Base-by-base conservation (phyloP, 2,888 invertebrate genomes). In the Pyrrhia umbra region DNA sequence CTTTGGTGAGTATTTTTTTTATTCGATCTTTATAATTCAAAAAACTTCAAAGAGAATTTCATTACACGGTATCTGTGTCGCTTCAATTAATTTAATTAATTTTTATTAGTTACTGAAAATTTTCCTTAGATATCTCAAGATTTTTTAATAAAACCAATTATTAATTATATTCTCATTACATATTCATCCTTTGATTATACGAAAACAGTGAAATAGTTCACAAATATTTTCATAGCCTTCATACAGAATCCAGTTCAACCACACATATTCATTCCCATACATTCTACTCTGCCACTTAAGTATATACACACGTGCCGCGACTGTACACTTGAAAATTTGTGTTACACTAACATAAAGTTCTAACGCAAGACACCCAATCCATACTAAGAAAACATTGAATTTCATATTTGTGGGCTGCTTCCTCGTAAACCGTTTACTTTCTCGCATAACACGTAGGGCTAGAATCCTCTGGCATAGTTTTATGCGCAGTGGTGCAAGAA, bases 1-100 rank as follows among this genome's bases (percentile, higher is more conserved):
- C 50, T 97, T 96, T 83, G 96, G 97, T 97, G 84, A 95, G 96
- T 93, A 60, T 43, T 34, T 23, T 27, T 2, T 5, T 6, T n/a
- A 37, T n/a, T 37, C n/a, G 30, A 3, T 13, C 13, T 30, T 30
- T 30, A 30, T 13, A n/a, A n/a, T 13, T 13, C 1, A 30, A 13
- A 30, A 30, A 4, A 30, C 30, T 30, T 30, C 30, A 30, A 30
- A 30, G 30, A 30, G 30, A 30, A 30, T 30, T 30, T 30, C 30
- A 30, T 30, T 30, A 30, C 2, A 13, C 30, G 30, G 13, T 30
- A 30, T 30, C 13, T 30, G 4, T 2, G 30, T 30, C 30, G 30
- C 30, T 30, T 30, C 13, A 30, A 8, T 10, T 13, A 13, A 30
- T 30, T 30, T 13, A 13, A 30, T 13, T 30, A 13, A 30, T 30